These are phyloP conservation scores for Amyelois transitella DNA, from an alignment of 1,140 invertebrate genomes.

Conservation along the genomic window DNA sequence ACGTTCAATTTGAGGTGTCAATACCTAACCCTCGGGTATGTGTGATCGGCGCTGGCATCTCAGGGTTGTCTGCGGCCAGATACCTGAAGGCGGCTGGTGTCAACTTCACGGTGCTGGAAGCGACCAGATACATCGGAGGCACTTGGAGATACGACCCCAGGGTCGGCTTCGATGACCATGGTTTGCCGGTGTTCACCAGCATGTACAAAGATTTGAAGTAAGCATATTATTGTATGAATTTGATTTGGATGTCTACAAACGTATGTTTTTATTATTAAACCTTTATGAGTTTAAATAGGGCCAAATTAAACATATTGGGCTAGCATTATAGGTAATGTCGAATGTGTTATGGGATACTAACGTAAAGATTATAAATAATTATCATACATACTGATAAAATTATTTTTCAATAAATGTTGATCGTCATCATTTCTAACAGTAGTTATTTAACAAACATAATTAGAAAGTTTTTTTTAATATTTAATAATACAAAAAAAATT, in stretches of 20 bases:
- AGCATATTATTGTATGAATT: not conserved
- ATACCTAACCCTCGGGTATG: slow-evolving; percentile 34
- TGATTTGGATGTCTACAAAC: no score
- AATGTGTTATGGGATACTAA: no score
- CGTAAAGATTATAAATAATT: no score
- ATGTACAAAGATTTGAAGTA: slow-evolving; percentile 77
- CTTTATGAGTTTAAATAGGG: no score
- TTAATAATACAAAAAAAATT: not conserved
- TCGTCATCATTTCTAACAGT: no score
- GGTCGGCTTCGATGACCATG: slow-evolving; percentile 73
- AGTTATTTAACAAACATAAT: not conserved
- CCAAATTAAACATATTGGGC: no score
- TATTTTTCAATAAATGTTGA: no score
- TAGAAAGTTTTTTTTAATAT: not conserved
- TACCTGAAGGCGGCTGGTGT: slow-evolving; percentile 51
- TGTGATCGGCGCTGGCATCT: slow-evolving; percentile 54
- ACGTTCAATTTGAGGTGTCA: not conserved
- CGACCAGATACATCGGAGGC: slow-evolving; percentile 74
- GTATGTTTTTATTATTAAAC: no score
- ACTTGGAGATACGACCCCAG: slow-evolving; percentile 78
- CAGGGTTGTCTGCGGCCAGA: slow-evolving; percentile 46
- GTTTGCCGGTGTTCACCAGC: slow-evolving; percentile 76
- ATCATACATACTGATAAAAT: no score
- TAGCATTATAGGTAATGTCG: no score
- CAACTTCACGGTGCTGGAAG: slow-evolving; percentile 50